These are phyloP conservation scores for Trinectes maculatus DNA, from an alignment of 2,113 vertebrate genomes.

Conservation along the genomic window DNA sequence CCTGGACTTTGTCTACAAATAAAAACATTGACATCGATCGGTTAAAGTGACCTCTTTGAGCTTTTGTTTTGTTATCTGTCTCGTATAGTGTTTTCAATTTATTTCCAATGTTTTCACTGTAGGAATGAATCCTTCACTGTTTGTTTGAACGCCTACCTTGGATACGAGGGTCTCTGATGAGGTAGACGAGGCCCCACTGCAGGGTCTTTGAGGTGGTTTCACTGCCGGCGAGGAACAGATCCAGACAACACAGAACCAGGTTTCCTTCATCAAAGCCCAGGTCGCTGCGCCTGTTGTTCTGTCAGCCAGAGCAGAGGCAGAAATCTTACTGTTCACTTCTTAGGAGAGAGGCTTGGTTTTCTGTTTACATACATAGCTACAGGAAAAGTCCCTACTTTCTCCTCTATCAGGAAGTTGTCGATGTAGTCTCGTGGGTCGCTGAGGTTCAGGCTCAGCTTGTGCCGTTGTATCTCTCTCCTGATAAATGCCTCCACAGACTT, in stretches of 20 bases:
- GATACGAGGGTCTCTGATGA: slow-evolving; percentile 85
- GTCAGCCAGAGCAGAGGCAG: background rate
- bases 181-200: slow-evolving; percentile 90
- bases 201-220: slow-evolving; percentile 90
- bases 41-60: background rate
- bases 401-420: slow-evolving; percentile 84
- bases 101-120: no score
- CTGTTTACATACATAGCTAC: background rate
- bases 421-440: slow-evolving; percentile 83
- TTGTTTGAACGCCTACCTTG: slow-evolving; percentile 85
- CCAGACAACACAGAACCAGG: slow-evolving; percentile 85
- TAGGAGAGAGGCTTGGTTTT: background rate
- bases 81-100: no score
- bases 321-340: background rate
- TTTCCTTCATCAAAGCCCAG: slow-evolving; percentile 83
- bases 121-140: no score
- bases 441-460: slow-evolving; percentile 83
- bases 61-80: no score
- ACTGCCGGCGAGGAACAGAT: slow-evolving; percentile 91
- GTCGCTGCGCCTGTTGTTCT: slow-evolving; percentile 33
- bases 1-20: slow-evolving; percentile 74
- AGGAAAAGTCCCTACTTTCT: slow-evolving; percentile 71
- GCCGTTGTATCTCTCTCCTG: slow-evolving; percentile 70
- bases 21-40: background rate
- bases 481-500: slow-evolving; percentile 67